Conservation (phyloP, 2,797 vertebrate species). For the Hoplostethus atlanticus region DNA sequence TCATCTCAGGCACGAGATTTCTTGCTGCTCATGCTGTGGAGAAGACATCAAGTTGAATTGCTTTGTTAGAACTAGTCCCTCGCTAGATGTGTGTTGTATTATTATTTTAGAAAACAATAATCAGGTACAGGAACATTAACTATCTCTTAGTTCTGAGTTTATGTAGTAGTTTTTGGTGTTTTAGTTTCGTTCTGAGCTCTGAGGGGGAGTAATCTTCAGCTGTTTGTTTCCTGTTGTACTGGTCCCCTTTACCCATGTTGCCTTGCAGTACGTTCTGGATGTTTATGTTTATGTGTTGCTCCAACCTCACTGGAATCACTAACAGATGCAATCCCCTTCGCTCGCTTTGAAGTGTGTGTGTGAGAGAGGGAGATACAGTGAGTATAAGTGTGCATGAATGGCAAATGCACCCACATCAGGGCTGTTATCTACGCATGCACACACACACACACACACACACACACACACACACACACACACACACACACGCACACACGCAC, state of each 20-base stretch:
- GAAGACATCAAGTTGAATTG: background rate
- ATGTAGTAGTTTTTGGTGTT: background rate
- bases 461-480: no score
- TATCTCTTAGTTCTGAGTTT: background rate
- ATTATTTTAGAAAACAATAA: background rate
- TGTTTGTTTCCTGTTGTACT: slow-evolving; percentile 20
- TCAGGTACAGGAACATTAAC: background rate
- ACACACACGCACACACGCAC: no score
- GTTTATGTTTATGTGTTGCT: slow-evolving; percentile 50
- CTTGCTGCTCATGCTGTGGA: background rate
- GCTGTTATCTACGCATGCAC: background rate
- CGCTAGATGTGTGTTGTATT: background rate
- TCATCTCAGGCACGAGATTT: background rate
- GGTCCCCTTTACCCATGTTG: slow-evolving; percentile 33
- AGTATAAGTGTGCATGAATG: slow-evolving; percentile 16
- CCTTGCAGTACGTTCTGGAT: slow-evolving; percentile 42
- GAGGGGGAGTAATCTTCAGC: background rate
- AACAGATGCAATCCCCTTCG: slow-evolving; percentile 57
- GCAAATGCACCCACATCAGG: background rate
- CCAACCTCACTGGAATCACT: slow-evolving; percentile 43
- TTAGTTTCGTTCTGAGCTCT: background rate
- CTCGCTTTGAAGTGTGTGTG: slow-evolving; percentile 39
- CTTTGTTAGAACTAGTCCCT: slow-evolving; percentile 5
- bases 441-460: slow-evolving; percentile 17
- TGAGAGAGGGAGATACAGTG: slow-evolving; percentile 12